phyloP scores from a whole-genome alignment of 2,113 vertebrate genomes.

The Bettongia penicillata region DNA sequence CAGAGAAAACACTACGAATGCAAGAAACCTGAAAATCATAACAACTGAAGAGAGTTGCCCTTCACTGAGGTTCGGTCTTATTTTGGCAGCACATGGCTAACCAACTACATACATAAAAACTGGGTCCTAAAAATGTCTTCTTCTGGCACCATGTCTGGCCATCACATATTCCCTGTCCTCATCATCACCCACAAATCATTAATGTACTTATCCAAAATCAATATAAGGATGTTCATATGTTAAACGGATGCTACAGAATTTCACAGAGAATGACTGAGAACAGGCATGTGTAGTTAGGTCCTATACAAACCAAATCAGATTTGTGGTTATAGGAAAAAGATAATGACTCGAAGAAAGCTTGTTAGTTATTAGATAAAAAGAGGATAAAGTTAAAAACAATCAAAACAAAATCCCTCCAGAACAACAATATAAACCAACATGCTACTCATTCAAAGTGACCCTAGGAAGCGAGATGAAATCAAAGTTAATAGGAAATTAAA shows the following conservation, averaged over 20 bases:
- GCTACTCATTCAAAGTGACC: not conserved
- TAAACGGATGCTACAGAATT: not conserved
- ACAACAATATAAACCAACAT: not conserved
- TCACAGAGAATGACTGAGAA: not conserved
- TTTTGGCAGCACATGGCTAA: not conserved
- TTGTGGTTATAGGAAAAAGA: not conserved
- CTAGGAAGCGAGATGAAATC: not conserved
- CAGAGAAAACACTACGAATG: not conserved
- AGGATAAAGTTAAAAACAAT: not conserved
- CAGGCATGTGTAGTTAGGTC: not conserved
- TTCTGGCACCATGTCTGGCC: not conserved
- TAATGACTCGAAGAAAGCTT: not conserved
- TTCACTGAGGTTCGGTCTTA: not conserved
- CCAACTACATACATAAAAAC: not conserved
- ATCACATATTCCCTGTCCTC: not conserved
- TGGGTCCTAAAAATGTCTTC: too few relatives aligned
- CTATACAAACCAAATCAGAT: not conserved
- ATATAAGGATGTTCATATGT: not conserved
- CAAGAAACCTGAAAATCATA: not conserved
- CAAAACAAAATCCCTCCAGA: not conserved
- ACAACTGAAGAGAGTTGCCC: not conserved
- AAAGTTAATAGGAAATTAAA: not conserved
- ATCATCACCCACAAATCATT: not conserved
- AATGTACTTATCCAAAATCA: not conserved
- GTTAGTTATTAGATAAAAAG: not conserved